These are phyloP conservation scores for Embidobia sp. DNA, from an alignment of 2,888 invertebrate genomes.

Conservation along the genomic window DNA sequence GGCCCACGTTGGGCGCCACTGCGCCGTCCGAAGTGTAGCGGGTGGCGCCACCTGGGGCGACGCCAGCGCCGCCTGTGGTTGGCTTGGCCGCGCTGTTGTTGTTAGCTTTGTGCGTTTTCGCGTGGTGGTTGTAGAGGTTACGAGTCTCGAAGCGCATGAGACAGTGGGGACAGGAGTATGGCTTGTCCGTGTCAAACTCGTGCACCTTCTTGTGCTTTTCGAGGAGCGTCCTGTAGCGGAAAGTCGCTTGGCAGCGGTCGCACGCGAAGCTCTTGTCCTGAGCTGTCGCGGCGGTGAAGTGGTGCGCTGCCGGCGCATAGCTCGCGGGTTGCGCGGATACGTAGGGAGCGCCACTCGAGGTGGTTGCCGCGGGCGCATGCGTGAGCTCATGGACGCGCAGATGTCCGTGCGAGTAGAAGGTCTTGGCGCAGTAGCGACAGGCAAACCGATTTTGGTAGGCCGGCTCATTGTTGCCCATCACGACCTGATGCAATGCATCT, in stretches of 20 bases:
- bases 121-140: conserved; percentile 80
- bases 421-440: conserved; percentile 76
- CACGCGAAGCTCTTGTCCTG: conserved; percentile 77
- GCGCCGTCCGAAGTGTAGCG: too few relatives aligned
- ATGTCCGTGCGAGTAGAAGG: conserved; percentile 75
- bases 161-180: conserved; percentile 79
- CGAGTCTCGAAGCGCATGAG: conserved; percentile 80
- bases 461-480: conserved; percentile 12
- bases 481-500: conserved; percentile 64
- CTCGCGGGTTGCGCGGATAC: too few relatives aligned
- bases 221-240: conserved; percentile 79
- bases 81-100: conserved; percentile 6
- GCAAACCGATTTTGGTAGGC: conserved; percentile 71
- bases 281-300: too few relatives aligned
- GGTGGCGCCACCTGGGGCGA: conserved; percentile 68
- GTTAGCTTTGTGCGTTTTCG: conserved; percentile 77
- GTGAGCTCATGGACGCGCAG: conserved; percentile 77
- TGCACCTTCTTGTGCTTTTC: conserved; percentile 80
- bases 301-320: conserved; percentile 21
- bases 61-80: not conserved
- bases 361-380: conserved; percentile 65
- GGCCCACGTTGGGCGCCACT: too few relatives aligned
- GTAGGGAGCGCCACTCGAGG: conserved; percentile 5
- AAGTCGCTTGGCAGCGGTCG: conserved; percentile 78
- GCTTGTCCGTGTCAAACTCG: conserved; percentile 77